Evolutionary conservation across 2,113 vertebrate genomes (phyloP).

Genomic region (Chlorocebus sabaeus): DNA sequence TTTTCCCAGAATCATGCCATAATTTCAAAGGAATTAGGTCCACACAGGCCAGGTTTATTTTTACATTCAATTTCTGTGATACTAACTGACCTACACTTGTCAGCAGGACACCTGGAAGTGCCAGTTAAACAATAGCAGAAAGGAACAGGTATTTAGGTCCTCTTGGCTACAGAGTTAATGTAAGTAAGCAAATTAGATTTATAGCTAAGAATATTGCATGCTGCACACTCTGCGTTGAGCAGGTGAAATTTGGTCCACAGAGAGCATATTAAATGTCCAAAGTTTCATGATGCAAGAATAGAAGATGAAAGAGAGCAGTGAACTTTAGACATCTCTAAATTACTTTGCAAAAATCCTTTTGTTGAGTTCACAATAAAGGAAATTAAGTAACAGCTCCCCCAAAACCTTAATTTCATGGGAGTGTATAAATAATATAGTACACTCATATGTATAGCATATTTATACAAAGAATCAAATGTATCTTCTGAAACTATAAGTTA

Average conservation of each 20-base stretch:
- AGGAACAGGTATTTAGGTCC: background rate
- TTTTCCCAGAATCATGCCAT: background rate
- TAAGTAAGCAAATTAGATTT: background rate
- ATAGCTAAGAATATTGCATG: background rate
- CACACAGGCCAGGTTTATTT: background rate
- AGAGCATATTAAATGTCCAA: background rate
- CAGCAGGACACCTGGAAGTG: background rate
- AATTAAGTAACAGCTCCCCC: background rate
- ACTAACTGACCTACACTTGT: background rate
- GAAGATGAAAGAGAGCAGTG: background rate
- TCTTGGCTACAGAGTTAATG: background rate
- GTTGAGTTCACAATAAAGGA: background rate
- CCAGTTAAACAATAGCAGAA: background rate
- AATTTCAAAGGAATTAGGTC: constrained; percentile 22
- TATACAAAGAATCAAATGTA: background rate
- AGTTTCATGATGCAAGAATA: background rate
- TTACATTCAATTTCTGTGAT: background rate
- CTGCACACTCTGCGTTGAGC: background rate
- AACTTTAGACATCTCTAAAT: background rate
- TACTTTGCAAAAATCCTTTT: constrained; percentile 27
- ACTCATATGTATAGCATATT: background rate
- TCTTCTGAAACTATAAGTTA: background rate
- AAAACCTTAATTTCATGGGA: constrained; percentile 36
- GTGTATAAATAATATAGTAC: background rate
- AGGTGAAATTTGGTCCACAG: background rate